These are phyloP conservation scores for Notodonta dromedarius DNA, from an alignment of 2,888 invertebrate species.

Conservation along the genomic window DNA sequence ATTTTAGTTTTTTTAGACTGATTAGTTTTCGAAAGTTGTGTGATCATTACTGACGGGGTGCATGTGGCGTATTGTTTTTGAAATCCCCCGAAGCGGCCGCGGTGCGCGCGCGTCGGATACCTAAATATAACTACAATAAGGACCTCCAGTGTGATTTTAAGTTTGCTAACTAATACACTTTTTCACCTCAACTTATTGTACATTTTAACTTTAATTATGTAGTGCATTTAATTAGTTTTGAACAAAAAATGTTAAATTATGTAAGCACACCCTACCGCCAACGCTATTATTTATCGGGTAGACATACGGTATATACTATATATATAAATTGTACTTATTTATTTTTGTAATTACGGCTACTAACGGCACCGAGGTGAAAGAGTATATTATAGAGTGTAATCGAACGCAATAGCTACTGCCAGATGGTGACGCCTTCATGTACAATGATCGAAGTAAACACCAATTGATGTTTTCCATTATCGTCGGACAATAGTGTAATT, in stretches of 20 bases:
- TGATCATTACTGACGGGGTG: slow-evolving; percentile 30
- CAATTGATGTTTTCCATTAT: slow-evolving; percentile 52
- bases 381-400: slow-evolving; percentile 42
- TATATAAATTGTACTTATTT: slow-evolving; percentile 71
- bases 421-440: slow-evolving; percentile 48
- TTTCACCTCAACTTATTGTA: slow-evolving; percentile 58
- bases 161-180: slow-evolving; percentile 55
- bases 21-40: slow-evolving; percentile 38
- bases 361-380: slow-evolving; percentile 47
- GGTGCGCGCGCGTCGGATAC: slow-evolving; percentile 38
- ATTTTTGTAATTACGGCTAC: slow-evolving; percentile 54
- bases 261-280: slow-evolving; percentile 69
- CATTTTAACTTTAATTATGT: slow-evolving; percentile 52
- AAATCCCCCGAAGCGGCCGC: slow-evolving; percentile 13
- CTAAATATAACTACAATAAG: slow-evolving; percentile 54
- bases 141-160: slow-evolving; percentile 58
- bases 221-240: slow-evolving; percentile 74
- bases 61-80: neutral
- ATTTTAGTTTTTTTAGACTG: slow-evolving; percentile 45
- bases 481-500: slow-evolving; percentile 53
- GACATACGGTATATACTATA: slow-evolving; percentile 41
- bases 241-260: slow-evolving; percentile 65
- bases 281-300: slow-evolving; percentile 62
- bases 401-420: slow-evolving; percentile 52
- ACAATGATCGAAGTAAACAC: slow-evolving; percentile 44